Evolutionary conservation across 2,797 vertebrate genomes (phyloP).

Genomic region (Coendou prehensilis): DNA sequence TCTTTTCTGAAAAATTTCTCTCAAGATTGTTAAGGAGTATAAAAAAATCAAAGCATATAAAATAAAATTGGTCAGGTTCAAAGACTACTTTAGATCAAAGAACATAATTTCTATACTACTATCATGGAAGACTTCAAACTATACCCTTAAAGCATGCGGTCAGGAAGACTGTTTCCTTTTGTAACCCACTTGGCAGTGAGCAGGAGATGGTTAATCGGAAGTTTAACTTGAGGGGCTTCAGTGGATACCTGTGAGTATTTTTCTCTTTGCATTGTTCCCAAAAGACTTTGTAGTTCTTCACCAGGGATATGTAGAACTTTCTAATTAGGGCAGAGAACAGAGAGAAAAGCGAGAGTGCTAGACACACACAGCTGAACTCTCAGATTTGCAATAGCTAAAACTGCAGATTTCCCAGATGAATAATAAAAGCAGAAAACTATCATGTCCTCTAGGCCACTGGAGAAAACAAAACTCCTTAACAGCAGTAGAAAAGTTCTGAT

Average conservation of each 20-base stretch:
- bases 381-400: not conserved
- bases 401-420: not conserved
- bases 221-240: not conserved
- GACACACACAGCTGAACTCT: not conserved
- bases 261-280: not conserved
- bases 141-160: not conserved
- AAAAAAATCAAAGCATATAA: not conserved
- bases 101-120: not conserved
- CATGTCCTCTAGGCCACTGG: not conserved
- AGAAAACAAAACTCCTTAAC: constrained; percentile 4
- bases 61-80: not conserved
- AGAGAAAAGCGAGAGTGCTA: not conserved
- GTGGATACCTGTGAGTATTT: not conserved
- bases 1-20: not conserved
- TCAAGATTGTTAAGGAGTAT: not conserved
- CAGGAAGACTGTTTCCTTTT: not conserved
- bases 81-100: not conserved
- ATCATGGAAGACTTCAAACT: not conserved
- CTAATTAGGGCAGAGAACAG: not conserved
- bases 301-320: not conserved
- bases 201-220: not conserved
- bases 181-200: not conserved
- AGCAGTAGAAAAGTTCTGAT: not conserved
- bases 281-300: not conserved
- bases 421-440: not conserved